Percentiles rank a stretch among this genome's conserved stretches.
Conservation (phyloP, 2,888 invertebrate genomes). For the Liopterus haemorrhoidalis region DNA sequence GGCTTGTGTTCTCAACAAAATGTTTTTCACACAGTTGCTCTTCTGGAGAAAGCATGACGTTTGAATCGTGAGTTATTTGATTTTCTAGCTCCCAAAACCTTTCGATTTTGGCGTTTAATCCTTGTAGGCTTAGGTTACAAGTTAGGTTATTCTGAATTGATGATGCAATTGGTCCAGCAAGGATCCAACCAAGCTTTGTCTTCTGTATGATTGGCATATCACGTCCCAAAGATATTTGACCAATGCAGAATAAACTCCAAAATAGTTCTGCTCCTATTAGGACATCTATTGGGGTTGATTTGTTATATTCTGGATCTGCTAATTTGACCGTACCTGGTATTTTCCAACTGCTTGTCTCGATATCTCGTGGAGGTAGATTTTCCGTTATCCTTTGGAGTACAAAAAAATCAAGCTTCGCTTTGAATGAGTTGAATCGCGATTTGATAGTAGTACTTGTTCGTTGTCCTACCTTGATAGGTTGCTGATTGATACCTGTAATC, state of each 20-base stretch:
- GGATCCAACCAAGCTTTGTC: slow-evolving; percentile 27
- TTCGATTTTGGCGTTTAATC: neutral
- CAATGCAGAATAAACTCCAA: slow-evolving; percentile 23
- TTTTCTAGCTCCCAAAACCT: slow-evolving; percentile 29
- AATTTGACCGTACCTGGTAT: slow-evolving; percentile 26
- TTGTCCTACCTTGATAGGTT: neutral
- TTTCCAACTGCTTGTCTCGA: slow-evolving; percentile 19
- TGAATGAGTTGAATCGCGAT: slow-evolving; percentile 20
- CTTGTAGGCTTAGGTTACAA: neutral
- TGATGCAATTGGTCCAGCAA: slow-evolving; percentile 14
- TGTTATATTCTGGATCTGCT: slow-evolving; percentile 25
- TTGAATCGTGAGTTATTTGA: slow-evolving; percentile 18
- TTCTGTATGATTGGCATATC: slow-evolving; percentile 15
- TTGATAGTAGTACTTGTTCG: slow-evolving; percentile 6
- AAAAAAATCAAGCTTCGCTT: slow-evolving; percentile 19
- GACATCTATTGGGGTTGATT: slow-evolving; percentile 26
- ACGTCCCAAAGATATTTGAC: slow-evolving; percentile 5
- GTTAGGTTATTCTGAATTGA: neutral
- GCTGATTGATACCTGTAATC: neutral
- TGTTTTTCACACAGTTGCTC: slow-evolving; percentile 30
- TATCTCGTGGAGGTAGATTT: slow-evolving; percentile 22
- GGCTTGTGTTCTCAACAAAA: slow-evolving; percentile 16
- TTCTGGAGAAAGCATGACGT: slow-evolving; percentile 17
- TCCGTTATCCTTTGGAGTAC: slow-evolving; percentile 28
- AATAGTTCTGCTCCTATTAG: slow-evolving; percentile 28